A percentile compares a stretch with the other conserved stretches of the same genome.
Evolutionary conservation across 2,888 invertebrate genomes (phyloP).

Genomic region (Andrena chrysosceles): DNA sequence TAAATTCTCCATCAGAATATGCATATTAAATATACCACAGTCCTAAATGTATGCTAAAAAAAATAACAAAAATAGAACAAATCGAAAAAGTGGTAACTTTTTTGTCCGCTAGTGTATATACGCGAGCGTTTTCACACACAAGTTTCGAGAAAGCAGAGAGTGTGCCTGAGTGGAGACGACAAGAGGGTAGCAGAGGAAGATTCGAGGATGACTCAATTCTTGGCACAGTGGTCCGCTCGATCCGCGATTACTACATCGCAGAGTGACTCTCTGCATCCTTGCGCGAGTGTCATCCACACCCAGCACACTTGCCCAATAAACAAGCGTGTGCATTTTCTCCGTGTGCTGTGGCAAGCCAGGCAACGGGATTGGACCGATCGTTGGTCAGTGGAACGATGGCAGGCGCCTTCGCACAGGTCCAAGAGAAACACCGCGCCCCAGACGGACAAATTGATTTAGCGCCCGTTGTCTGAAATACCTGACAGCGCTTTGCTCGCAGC

Average conservation of each 20-base stretch:
- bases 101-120: no score
- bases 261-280: slow-evolving; percentile 67
- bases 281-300: slow-evolving; percentile 61
- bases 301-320: slow-evolving; percentile 19
- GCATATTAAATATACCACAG: no score
- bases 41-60: no score
- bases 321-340: slow-evolving; percentile 29
- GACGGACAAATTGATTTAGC: slow-evolving; percentile 58
- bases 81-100: no score
- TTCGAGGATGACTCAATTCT: slow-evolving; percentile 78
- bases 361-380: slow-evolving; percentile 35
- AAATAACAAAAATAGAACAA: no score
- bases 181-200: slow-evolving; percentile 11
- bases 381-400: background rate
- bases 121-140: background rate
- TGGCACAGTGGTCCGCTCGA: slow-evolving; percentile 69
- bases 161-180: background rate
- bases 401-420: slow-evolving; percentile 32
- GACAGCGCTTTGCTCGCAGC: slow-evolving; percentile 49
- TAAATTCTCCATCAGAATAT: no score
- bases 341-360: slow-evolving; percentile 6
- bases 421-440: slow-evolving; percentile 57
- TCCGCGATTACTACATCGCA: slow-evolving; percentile 72
- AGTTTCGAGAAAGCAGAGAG: slow-evolving; percentile 8
- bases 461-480: slow-evolving; percentile 48